phyloP scores from a whole-genome alignment of 2,113 vertebrate species.

The Porphyrio hochstetteri region DNA sequence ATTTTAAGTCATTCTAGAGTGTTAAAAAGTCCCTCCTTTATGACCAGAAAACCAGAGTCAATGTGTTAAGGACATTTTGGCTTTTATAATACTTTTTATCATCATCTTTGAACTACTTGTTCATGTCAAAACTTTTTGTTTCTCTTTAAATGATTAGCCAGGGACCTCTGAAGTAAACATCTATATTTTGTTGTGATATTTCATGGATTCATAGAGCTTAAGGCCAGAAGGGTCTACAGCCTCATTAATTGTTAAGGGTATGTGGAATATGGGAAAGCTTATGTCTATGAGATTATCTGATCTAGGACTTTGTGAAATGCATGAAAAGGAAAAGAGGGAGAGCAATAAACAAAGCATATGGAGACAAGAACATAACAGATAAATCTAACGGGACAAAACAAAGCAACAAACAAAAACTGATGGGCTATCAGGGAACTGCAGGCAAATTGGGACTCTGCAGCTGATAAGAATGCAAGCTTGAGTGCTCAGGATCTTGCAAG shows the following conservation, averaged over 20 bases:
- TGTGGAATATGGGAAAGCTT: neutral
- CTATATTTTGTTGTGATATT: neutral
- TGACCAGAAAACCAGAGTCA: neutral
- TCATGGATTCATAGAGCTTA: neutral
- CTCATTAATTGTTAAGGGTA: neutral
- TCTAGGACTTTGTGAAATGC: neutral
- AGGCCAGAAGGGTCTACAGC: neutral
- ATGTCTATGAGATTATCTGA: neutral
- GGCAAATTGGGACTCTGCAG: neutral
- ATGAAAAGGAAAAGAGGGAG: neutral
- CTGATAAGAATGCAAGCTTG: neutral
- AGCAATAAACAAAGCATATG: neutral
- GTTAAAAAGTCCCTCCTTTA: neutral
- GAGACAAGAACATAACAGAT: neutral
- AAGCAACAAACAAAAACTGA: neutral
- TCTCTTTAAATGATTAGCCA: neutral
- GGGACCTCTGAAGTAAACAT: neutral
- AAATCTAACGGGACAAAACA: neutral
- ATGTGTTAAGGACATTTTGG: neutral
- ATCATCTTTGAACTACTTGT: neutral
- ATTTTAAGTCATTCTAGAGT: neutral
- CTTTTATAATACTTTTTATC: neutral
- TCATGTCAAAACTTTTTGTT: neutral
- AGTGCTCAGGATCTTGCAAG: neutral
- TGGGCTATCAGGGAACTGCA: neutral